phyloP scores from a whole-genome alignment of 1,140 invertebrate genomes.

The Leptinotarsa lineolata region DNA sequence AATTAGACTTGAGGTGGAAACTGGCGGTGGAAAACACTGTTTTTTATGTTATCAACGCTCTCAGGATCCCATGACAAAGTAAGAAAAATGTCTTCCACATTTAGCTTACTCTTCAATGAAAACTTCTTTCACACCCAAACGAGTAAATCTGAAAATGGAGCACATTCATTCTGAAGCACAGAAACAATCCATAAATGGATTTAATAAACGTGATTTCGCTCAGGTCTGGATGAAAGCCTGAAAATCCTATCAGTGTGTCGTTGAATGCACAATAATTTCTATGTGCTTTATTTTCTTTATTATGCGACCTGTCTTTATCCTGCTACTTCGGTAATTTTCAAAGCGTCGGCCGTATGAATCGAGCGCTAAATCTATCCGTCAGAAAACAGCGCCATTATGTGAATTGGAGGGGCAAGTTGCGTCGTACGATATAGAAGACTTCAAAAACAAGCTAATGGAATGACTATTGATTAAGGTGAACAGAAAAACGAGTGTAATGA shows the following conservation, averaged over 20 bases:
- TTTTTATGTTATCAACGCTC: no score
- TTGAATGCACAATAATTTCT: constrained; percentile 32
- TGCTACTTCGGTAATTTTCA: constrained; percentile 48
- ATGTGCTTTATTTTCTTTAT: constrained; percentile 33
- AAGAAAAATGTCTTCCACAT: no score
- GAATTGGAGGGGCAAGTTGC: constrained; percentile 34
- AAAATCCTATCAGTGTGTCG: constrained; percentile 28
- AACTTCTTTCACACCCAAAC: not conserved
- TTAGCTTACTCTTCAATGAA: no score
- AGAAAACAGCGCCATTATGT: constrained; percentile 51
- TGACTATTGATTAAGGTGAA: no score
- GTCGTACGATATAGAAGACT: not conserved
- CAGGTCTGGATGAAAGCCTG: constrained; percentile 17
- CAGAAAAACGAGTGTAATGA: no score
- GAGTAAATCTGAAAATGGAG: not conserved
- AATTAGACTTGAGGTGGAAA: no score
- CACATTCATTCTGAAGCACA: constrained; percentile 1
- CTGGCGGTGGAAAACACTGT: no score
- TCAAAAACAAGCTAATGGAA: no score
- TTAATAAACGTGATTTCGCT: constrained; percentile 24
- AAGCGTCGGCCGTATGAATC: constrained; percentile 42
- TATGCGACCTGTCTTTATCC: constrained; percentile 37
- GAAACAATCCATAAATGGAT: constrained; percentile 25
- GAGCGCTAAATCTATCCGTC: constrained; percentile 46
- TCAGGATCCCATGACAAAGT: no score